Base-by-base conservation (phyloP, 1,140 invertebrate species). In the Papilio machaon region DNA sequence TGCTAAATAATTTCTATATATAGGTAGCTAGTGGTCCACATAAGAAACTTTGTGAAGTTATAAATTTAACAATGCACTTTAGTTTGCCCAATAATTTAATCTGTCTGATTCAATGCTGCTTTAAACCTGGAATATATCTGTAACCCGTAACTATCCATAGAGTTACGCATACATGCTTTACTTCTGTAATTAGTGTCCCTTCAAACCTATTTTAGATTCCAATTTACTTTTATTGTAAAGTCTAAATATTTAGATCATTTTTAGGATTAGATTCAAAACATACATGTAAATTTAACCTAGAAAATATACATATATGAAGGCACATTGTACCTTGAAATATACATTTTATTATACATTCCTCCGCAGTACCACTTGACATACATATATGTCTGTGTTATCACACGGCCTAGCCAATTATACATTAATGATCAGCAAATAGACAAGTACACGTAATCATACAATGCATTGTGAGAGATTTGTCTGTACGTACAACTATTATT, bases 371-470 rank as follows among this genome's bases (percentile, higher is more conserved):
- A 76, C 74, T 76, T 76, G 46, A 76, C 74, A 76, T 23, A 76
- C 74, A 76, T 76, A 19, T 43, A 49, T 76, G 35, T 76, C 47
- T 76, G 15, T 38, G 73, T 76, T 76, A 76, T 76, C 74, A 52
- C 74, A 52, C 74, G 74, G 47, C 74, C 74, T 76, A 76, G 23
- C 19, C 74, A 76, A 76, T 76, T 76, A 76, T 49, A 76, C 74
- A 30, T 52, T 76, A 76, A 76, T 76, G 47, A 76, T 4, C 9
- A 30, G 46, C 74, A 76, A 76, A 76, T 13, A 49, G 47, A 76
- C 67, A 9, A 64, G 15, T 52, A 52, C 11, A 58, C 17, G 17
- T 64, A 64, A 64, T 15, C 23, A 67, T 13, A 67, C n/a, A n/a
- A 19, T 19, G 64, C 23, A 67, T 67, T 67, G 23, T 13, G 23